Conservation (phyloP, 2,113 vertebrate genomes). For the Origma solitaria region DNA sequence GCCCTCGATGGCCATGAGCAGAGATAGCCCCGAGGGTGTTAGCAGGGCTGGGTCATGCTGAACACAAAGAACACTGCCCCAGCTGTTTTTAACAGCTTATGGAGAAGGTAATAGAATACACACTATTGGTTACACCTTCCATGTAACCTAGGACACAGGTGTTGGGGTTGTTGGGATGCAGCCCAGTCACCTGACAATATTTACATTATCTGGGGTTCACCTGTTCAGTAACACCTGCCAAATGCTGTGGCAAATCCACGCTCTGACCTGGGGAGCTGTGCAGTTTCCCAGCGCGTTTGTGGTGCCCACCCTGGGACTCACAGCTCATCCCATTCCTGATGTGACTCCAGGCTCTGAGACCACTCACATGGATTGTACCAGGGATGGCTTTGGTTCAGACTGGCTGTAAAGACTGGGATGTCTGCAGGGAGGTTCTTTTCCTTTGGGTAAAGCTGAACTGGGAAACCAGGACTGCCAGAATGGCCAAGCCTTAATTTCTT, state of each 20-base stretch:
- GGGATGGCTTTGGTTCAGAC: background rate
- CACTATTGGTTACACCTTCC: too few relatives aligned
- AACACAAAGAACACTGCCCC: too few relatives aligned
- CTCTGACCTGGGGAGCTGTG: background rate
- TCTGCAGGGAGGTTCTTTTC: background rate
- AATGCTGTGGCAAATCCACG: background rate
- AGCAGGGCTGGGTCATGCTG: too few relatives aligned
- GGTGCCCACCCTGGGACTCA: background rate
- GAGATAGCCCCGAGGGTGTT: too few relatives aligned
- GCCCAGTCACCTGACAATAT: background rate
- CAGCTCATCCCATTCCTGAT: background rate
- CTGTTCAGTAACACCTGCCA: background rate
- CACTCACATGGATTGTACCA: background rate
- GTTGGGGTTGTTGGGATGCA: background rate
- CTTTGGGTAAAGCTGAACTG: background rate
- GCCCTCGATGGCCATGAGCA: too few relatives aligned
- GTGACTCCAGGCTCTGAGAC: background rate
- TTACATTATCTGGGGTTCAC: background rate
- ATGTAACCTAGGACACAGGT: too few relatives aligned
- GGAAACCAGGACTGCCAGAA: too few relatives aligned
- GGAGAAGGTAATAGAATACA: too few relatives aligned
- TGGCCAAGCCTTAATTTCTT: too few relatives aligned
- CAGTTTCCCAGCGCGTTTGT: background rate
- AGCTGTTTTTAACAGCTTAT: too few relatives aligned
- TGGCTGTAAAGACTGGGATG: background rate